Evolutionary conservation across 1,140 invertebrate species (phyloP).

Genomic region (Drosophila simulans): DNA sequence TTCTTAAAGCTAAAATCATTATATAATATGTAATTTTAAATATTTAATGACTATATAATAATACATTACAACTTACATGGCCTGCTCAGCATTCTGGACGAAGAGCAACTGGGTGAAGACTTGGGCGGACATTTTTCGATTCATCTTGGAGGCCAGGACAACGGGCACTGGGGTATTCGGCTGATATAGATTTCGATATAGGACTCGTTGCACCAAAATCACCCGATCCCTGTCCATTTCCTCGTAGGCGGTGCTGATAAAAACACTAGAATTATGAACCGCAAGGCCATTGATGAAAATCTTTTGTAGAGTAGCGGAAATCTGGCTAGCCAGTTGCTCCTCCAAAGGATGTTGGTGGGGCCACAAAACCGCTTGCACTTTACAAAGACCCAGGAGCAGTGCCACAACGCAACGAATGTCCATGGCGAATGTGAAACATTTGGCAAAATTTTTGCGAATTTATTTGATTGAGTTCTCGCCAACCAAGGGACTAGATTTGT

Average conservation of each 20-base stretch:
- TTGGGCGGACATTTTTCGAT: background rate
- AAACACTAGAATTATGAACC: slow-evolving; percentile 28
- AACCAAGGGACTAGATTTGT: background rate
- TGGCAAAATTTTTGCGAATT: slow-evolving; percentile 1
- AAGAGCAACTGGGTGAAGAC: slow-evolving; percentile 39
- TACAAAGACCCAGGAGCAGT: background rate
- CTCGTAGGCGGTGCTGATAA: slow-evolving; percentile 38
- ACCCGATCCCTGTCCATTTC: slow-evolving; percentile 12
- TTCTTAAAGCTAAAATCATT: too few relatives aligned
- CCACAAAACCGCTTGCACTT: background rate
- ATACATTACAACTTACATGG: background rate
- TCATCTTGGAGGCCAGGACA: slow-evolving; percentile 18
- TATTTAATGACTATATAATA: too few relatives aligned
- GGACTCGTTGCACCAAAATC: slow-evolving; percentile 10
- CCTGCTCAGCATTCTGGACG: slow-evolving; percentile 27
- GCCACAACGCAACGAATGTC: background rate
- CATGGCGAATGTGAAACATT: slow-evolving; percentile 9
- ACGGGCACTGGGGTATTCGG: slow-evolving; percentile 17
- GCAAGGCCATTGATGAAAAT: slow-evolving; percentile 35
- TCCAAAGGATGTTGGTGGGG: slow-evolving; percentile 4
- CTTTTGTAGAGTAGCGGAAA: slow-evolving; percentile 10
- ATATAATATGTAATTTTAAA: too few relatives aligned
- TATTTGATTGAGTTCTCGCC: slow-evolving; percentile 13
- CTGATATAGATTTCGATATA: slow-evolving; percentile 6
- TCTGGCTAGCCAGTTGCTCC: background rate